Conservation (phyloP, 1,140 invertebrate genomes). For the Ruditapes philippinarum region DNA sequence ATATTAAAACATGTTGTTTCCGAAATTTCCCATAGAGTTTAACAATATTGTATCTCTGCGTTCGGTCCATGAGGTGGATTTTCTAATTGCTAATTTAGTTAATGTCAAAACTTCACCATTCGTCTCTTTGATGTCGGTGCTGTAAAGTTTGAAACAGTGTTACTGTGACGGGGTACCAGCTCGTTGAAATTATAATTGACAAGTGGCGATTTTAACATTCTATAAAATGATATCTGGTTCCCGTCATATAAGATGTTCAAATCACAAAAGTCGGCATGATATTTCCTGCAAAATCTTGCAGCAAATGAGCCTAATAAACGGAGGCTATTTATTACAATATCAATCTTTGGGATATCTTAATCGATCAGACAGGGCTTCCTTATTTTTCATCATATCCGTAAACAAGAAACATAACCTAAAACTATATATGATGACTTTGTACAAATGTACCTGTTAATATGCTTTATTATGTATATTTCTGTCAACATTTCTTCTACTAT, state of each 20-base stretch:
- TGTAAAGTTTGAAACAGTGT: constrained; percentile 20
- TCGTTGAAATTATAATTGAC: constrained; percentile 45
- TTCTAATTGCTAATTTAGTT: constrained; percentile 62
- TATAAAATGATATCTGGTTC: constrained; percentile 39
- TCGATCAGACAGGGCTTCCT: too few species aligned
- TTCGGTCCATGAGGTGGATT: constrained; percentile 28
- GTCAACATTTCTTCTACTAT: too few species aligned
- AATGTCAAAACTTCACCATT: constrained; percentile 47
- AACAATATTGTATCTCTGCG: constrained; percentile 50
- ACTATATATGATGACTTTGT: too few species aligned
- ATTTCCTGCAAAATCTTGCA: background rate
- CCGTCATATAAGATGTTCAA: constrained; percentile 10
- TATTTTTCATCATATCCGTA: too few species aligned
- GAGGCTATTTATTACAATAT: too few species aligned
- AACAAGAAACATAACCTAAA: too few species aligned
- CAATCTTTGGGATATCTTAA: too few species aligned
- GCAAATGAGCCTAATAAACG: too few species aligned
- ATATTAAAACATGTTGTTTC: constrained; percentile 34
- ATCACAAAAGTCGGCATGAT: constrained; percentile 11
- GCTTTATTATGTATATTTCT: too few species aligned
- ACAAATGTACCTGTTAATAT: too few species aligned
- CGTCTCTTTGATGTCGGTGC: constrained; percentile 25
- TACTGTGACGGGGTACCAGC: constrained; percentile 1
- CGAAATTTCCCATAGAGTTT: constrained; percentile 42
- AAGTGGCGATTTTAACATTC: constrained; percentile 26